Evolutionary conservation across 2,888 invertebrate species (phyloP), one percentile per base, ranked within the genome.

Genomic region (Amiota communis): DNA sequence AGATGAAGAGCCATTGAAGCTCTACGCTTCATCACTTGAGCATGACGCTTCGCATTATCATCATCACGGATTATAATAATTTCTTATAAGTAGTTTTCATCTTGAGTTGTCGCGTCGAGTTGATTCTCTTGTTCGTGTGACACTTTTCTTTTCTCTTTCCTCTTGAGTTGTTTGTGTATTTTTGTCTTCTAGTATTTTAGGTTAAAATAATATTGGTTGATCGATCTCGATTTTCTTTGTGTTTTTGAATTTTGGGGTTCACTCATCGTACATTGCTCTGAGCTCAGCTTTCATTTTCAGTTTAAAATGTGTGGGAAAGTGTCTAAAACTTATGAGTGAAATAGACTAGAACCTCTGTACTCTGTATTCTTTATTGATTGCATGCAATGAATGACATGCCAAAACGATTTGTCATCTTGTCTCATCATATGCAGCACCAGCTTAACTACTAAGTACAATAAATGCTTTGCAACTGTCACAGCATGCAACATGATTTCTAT

Each of bases 81-180:
- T 6, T 36, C 36, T 36, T 36, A 36, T 36, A 36, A 36, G 36
- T 36, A 36, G 36, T 36, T 36, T 36, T 36, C 36, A 36, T 36
- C 36, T 36, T 36, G 6, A 36, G 36, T 6, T 6, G 2, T 6
- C 36, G 2, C 3, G 36, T 6, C 36, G 8, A 36, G 36, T 36
- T 36, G 8, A 36, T 2, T 6, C 8, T 36, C 36, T 36, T 6
- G 36, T 36, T 36, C 6, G 36, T 36, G 8, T 78, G 77, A 65
- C 79, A 79, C 46, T 80, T 82, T 82, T 81, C 85, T 85, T 82
- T 85, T 83, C 85, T 84, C 81, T 81, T 76, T 64, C 64, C 23
- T 23, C n/a, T 77, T 72, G 64, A 80, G 79, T 76, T 74, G 17
- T 36, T 36, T 63, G 8, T 23, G 23, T 17, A n/a, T 63, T 23